phyloP scores from a whole-genome alignment of 2,113 vertebrate species.

The Malurus cyaneus region DNA sequence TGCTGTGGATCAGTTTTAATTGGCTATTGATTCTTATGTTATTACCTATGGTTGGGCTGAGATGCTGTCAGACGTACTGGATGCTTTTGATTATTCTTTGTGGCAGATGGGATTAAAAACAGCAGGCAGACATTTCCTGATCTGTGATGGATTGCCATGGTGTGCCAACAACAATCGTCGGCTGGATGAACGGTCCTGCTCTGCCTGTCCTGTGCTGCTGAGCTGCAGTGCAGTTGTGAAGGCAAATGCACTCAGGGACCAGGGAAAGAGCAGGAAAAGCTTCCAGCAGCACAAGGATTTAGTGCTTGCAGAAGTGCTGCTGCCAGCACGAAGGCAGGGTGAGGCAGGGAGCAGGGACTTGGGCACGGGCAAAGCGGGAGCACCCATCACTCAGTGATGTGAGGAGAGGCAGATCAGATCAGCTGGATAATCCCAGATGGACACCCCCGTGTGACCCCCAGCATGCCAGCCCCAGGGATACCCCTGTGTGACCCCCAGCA shows the following conservation, averaged over 20 bases:
- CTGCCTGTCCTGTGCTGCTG: constrained; percentile 7
- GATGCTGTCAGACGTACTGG: constrained; percentile 30
- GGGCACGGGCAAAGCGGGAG: background rate
- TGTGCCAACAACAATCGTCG: constrained; percentile 27
- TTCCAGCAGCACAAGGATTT: background rate
- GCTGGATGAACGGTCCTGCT: constrained; percentile 54
- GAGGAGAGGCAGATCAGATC: background rate
- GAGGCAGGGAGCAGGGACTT: background rate
- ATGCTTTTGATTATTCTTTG: constrained; percentile 58
- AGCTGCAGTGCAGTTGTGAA: constrained; percentile 8
- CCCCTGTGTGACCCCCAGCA: background rate
- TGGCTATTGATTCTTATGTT: constrained; percentile 69
- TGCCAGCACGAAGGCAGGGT: background rate
- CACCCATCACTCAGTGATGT: background rate
- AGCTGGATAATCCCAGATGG: no score
- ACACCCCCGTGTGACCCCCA: no score
- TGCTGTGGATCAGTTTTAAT: constrained; percentile 63
- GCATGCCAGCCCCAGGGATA: background rate
- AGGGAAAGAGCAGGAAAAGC: background rate
- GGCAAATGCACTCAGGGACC: background rate
- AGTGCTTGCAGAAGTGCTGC: background rate
- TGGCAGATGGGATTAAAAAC: constrained; percentile 63
- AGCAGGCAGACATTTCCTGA: constrained; percentile 46
- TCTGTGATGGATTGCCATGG: constrained; percentile 42
- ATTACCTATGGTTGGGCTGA: constrained; percentile 55